phyloP scores from a whole-genome alignment of 2,888 invertebrate genomes.

The Tenthredo distinguenda region DNA sequence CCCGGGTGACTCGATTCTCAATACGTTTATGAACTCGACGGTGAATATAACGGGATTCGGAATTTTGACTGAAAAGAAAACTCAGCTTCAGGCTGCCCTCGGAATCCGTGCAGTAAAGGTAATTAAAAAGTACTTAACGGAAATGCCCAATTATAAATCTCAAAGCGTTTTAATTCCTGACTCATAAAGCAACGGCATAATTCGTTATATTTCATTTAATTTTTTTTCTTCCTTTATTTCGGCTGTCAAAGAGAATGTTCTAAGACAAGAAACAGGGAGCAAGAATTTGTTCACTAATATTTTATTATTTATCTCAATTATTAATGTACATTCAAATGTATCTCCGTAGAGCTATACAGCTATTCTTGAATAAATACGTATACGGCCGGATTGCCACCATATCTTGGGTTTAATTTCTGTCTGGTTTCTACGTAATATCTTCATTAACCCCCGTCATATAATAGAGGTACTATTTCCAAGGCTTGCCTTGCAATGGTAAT shows the following conservation, averaged over 20 bases:
- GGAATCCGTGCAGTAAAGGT: conserved; percentile 1
- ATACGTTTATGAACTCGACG: conserved; percentile 63
- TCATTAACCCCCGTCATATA: conserved; percentile 64
- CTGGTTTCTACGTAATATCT: conserved; percentile 61
- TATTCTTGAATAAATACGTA: background rate
- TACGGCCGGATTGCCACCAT: background rate
- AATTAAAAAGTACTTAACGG: conserved; percentile 24
- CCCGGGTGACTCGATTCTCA: conserved; percentile 62
- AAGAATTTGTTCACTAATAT: background rate
- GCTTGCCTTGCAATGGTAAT: conserved; percentile 51
- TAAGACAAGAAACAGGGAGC: background rate
- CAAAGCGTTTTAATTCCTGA: conserved; percentile 12
- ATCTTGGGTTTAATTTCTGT: conserved; percentile 2
- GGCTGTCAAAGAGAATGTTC: background rate
- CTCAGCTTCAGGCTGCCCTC: conserved; percentile 54
- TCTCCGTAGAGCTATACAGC: background rate
- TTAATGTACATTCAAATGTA: background rate
- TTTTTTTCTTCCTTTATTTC: background rate
- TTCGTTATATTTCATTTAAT: background rate
- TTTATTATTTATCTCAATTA: background rate
- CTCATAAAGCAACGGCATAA: background rate
- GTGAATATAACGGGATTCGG: conserved; percentile 71
- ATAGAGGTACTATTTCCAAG: conserved; percentile 56
- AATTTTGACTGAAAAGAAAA: conserved; percentile 63
- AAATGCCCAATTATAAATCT: conserved; percentile 24